Conservation (phyloP, 2,888 invertebrate species). For the Drosophila pseudotakahashii region DNA sequence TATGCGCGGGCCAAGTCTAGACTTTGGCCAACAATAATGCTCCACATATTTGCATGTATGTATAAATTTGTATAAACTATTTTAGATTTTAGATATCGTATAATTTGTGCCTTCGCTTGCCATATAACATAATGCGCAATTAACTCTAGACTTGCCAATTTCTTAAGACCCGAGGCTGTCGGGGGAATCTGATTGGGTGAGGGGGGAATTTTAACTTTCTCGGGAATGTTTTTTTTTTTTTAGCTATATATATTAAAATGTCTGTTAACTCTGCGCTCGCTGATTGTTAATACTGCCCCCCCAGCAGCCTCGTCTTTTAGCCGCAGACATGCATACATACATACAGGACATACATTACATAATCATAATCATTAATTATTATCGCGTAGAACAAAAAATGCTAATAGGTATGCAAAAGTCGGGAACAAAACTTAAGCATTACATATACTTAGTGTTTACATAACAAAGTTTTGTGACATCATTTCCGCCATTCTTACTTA, state of each 20-base stretch:
- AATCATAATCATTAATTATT: slow-evolving; percentile 11
- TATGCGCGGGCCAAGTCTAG: slow-evolving; percentile 24
- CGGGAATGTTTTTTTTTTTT: slow-evolving; percentile 15
- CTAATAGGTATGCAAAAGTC: slow-evolving; percentile 10
- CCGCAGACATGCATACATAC: slow-evolving; percentile 24
- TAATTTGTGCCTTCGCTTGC: slow-evolving; percentile 36
- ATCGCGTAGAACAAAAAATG: slow-evolving; percentile 18
- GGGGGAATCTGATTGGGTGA: slow-evolving; percentile 8
- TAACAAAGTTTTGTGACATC: slow-evolving; percentile 38
- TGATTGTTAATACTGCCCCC: slow-evolving; percentile 32
- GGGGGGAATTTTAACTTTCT: slow-evolving; percentile 6
- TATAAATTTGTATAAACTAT: slow-evolving; percentile 24
- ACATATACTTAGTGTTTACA: slow-evolving; percentile 27
- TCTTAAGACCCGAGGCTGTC: slow-evolving; percentile 21
- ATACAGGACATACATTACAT: slow-evolving; percentile 14
- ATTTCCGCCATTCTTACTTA: slow-evolving; percentile 19
- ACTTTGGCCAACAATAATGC: slow-evolving; percentile 21
- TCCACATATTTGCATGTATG: background rate
- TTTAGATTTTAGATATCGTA: slow-evolving; percentile 25
- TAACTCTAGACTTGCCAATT: slow-evolving; percentile 28
- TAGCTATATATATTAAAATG: background rate
- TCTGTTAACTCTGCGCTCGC: slow-evolving; percentile 18
- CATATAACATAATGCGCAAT: slow-evolving; percentile 31
- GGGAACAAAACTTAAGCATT: slow-evolving; percentile 18
- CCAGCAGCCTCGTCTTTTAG: slow-evolving; percentile 14